A percentile compares a stretch with the other conserved stretches of the same genome.
Evolutionary conservation across 2,797 vertebrate genomes (phyloP).

Genomic region (Helarctos malayanus): DNA sequence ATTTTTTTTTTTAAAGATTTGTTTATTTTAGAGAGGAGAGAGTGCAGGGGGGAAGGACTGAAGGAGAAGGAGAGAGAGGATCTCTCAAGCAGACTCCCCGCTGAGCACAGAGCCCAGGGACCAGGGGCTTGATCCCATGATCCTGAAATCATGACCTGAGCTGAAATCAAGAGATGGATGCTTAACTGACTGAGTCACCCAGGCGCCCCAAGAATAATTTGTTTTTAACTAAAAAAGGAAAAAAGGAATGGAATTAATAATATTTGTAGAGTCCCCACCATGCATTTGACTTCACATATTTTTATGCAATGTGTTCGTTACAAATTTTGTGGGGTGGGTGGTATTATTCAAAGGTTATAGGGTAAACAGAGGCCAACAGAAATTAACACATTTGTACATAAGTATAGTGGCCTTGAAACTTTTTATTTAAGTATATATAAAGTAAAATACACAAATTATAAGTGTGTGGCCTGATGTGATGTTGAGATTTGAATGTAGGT

Average conservation of each 20-base stretch:
- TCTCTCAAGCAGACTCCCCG: neutral
- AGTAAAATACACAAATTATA: neutral
- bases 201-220: neutral
- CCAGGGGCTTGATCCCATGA: neutral
- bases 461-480: neutral
- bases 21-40: neutral
- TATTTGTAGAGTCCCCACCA: neutral
- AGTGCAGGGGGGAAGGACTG: neutral
- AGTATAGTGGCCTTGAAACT: conserved; percentile 5
- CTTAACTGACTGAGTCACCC: neutral
- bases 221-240: conserved; percentile 47
- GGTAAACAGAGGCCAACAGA: conserved; percentile 11
- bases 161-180: neutral
- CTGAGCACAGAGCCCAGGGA: neutral
- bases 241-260: neutral
- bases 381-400: neutral
- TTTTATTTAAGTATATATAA: conserved; percentile 22
- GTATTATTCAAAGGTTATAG: neutral
- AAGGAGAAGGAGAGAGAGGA: neutral
- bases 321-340: neutral
- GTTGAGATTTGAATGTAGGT: conserved; percentile 41
- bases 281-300: conserved; percentile 1
- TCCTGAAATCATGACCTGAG: neutral
- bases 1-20: neutral
- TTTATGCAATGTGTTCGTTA: conserved; percentile 22